Evolutionary conservation across 2,888 invertebrate species (phyloP), one percentile per base, ranked within the genome.

Genomic region (Athetis lepigone): DNA sequence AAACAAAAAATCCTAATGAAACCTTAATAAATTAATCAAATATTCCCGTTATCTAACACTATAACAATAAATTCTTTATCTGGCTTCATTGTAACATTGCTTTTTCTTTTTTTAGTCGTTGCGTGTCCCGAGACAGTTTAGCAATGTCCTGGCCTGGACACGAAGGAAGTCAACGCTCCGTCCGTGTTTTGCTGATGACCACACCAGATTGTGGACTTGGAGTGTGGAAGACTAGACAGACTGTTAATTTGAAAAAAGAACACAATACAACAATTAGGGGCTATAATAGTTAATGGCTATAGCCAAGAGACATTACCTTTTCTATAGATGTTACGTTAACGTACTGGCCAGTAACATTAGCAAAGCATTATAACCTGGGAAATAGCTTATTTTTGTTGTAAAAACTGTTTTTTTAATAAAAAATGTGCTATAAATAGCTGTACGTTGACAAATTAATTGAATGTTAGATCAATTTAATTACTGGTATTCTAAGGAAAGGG

Each of bases 161-260:
- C 67, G 54, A 62, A 57, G 75, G 62, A 77, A 72, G 73, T 77
- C 73, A 49, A 69, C 65, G 65, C 57, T 65, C 65, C 47, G 55
- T 65, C 65, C 47, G 55, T 57, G 73, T 59, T 55, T 50, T 52
- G 27, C 60, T 54, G 74, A 73, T 69, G 49, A 70, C 59, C 47
- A 70, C 21, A 37, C 9, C 45, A 60, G 77, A 75, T 76, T 72
- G 63, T 39, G 33, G 23, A 50, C 29, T 40, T 36, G 25, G 25
- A 62, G 19, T 62, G 61, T 70, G 29, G 50, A 54, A 52, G 33
- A 40, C 46, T 70, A 37, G 40, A 23, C 16, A 9, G 23, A n/a
- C 43, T 2, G 43, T 40, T 29, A 29, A 19, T n/a, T n/a, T 13
- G 18, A 13, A 52, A 40, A 21, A 18, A 51, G 2, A 40, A 5